Evolutionary conservation across 2,888 invertebrate species (phyloP).

Genomic region (Drosophila gaucha): DNA sequence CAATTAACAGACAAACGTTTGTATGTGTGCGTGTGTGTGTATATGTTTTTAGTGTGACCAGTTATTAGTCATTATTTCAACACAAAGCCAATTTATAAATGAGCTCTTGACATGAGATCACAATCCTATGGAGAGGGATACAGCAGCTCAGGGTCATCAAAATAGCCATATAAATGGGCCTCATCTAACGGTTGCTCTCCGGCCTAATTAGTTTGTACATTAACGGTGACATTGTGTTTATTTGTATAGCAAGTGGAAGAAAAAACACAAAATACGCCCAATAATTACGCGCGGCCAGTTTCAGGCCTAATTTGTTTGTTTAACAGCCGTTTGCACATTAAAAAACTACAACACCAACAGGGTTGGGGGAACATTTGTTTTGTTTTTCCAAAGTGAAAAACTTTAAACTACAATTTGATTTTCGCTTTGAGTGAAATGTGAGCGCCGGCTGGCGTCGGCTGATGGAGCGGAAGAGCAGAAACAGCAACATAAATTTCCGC

Average conservation of each 20-base stretch:
- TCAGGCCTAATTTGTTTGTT: conserved; percentile 69
- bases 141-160: conserved; percentile 16
- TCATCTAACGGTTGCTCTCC: conserved; percentile 24
- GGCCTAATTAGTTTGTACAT: conserved; percentile 73
- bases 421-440: conserved; percentile 46
- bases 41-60: conserved; percentile 26
- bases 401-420: conserved; percentile 59
- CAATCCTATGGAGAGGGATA: conserved; percentile 19
- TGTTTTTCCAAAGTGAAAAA: conserved; percentile 41
- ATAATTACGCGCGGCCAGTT: conserved; percentile 52
- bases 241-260: conserved; percentile 61
- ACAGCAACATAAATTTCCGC: conserved; percentile 73
- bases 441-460: conserved; percentile 55
- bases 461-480: conserved; percentile 49
- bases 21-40: not conserved
- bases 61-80: conserved; percentile 65
- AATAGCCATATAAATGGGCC: conserved; percentile 14
- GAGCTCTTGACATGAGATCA: conserved; percentile 70
- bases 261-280: conserved; percentile 65
- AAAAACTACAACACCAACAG: conserved; percentile 38
- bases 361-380: conserved; percentile 37
- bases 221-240: conserved; percentile 74
- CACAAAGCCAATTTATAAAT: conserved; percentile 58
- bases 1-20: conserved; percentile 51
- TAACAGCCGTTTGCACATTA: conserved; percentile 35